phyloP scores from a whole-genome alignment of 2,888 invertebrate genomes.

The Xiphydria camelus region DNA sequence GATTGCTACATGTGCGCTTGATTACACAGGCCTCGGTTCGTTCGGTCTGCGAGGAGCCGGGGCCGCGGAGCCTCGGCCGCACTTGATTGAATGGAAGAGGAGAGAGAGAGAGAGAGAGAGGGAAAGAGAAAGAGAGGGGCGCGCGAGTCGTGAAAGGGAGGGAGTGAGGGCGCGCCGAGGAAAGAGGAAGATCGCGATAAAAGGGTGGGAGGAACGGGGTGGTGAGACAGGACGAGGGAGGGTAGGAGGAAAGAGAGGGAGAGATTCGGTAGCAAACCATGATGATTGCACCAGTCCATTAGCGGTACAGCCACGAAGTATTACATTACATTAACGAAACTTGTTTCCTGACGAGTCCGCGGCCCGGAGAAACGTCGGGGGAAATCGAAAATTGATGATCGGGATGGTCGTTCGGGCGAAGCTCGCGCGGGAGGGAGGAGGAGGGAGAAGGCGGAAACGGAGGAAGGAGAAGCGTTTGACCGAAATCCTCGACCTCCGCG shows the following conservation, averaged over 20 bases:
- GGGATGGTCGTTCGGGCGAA: neutral
- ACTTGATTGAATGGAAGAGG: constrained; percentile 2
- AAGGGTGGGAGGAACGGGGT: constrained; percentile 14
- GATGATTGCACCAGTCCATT: constrained; percentile 51
- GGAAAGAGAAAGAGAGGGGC: constrained; percentile 5
- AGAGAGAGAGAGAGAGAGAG: constrained; percentile 6
- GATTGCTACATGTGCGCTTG: constrained; percentile 7
- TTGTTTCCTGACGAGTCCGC: constrained; percentile 28
- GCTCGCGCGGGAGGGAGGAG: neutral
- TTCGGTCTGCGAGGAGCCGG: neutral
- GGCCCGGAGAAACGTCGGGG: constrained; percentile 7
- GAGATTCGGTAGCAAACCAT: constrained; percentile 26
- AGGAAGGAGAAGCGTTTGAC: neutral
- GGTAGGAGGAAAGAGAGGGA: constrained; percentile 7
- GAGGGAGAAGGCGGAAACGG: neutral
- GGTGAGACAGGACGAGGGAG: constrained; percentile 21
- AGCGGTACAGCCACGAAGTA: constrained; percentile 44
- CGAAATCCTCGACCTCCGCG: no score
- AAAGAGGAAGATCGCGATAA: no score
- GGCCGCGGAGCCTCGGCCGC: neutral
- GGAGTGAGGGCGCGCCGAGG: neutral
- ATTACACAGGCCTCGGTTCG: neutral
- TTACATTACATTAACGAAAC: constrained; percentile 42
- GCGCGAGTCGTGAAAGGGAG: constrained; percentile 7
- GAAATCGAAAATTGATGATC: constrained; percentile 1